A percentile compares a stretch with the other conserved stretches of the same genome.
phyloP scores from a whole-genome alignment of 2,888 invertebrate genomes.

The Cerceris ruficornis region DNA sequence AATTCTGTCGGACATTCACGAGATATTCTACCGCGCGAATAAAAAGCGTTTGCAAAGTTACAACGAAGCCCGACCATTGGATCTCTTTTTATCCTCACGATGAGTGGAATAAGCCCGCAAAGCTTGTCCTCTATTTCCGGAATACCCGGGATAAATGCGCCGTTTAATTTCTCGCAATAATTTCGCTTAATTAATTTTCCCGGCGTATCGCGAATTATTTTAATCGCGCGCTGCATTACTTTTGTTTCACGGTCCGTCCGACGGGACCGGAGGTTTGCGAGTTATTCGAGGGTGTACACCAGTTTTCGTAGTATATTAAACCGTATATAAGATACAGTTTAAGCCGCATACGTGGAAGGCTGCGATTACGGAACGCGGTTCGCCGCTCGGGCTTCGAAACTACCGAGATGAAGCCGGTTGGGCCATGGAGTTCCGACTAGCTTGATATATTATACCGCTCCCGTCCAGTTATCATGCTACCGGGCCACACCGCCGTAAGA shows the following conservation, averaged over 20 bases:
- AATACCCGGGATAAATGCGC: no score
- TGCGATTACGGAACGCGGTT: constrained; percentile 27
- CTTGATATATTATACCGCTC: constrained; percentile 44
- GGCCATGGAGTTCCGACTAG: constrained; percentile 31
- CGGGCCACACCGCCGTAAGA: constrained; percentile 29
- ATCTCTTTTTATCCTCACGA: no score
- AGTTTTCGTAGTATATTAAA: background rate
- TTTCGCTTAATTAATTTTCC: no score
- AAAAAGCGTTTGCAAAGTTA: no score
- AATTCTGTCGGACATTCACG: no score
- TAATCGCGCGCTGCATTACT: background rate
- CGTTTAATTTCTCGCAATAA: no score
- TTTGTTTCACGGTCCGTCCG: background rate
- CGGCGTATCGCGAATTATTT: no score
- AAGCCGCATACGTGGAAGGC: constrained; percentile 10
- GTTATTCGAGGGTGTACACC: background rate
- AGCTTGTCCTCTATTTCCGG: no score
- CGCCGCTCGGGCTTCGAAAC: constrained; percentile 30
- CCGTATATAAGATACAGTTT: background rate
- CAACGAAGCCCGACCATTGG: no score
- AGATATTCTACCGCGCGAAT: no score
- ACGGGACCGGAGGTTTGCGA: background rate
- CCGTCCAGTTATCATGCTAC: constrained; percentile 39
- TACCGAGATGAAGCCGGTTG: constrained; percentile 38
- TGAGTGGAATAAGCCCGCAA: no score